Evolutionary conservation across 2,888 invertebrate genomes (phyloP).

Genomic region (Galeopsomyia nigrocyanea): DNA sequence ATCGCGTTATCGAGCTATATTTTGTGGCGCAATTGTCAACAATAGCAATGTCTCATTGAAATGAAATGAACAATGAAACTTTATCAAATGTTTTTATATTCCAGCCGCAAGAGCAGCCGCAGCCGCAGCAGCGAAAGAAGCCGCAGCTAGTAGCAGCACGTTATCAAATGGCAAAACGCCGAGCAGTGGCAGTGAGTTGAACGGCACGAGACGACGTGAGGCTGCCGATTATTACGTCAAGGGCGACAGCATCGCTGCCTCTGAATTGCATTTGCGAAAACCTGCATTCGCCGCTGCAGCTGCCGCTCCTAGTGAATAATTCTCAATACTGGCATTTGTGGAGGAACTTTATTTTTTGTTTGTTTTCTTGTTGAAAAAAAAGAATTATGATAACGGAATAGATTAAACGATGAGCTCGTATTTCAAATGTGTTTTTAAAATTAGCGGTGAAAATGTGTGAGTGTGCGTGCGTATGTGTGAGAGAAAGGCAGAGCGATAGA

Average conservation of each 20-base stretch:
- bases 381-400: too few relatives aligned
- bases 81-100: not conserved
- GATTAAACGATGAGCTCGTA: too few relatives aligned
- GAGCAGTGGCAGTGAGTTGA: conserved; percentile 12
- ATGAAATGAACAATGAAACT: too few relatives aligned
- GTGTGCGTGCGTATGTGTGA: not conserved
- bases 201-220: conserved; percentile 60
- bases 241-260: conserved; percentile 67
- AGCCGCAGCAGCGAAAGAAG: conserved; percentile 21
- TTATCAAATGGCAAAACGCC: conserved; percentile 42
- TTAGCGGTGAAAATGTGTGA: not conserved
- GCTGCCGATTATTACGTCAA: conserved; percentile 72
- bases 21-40: too few relatives aligned
- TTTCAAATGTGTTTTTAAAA: not conserved
- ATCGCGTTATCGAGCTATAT: too few relatives aligned
- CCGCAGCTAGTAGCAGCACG: conserved; percentile 55
- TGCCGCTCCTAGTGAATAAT: conserved; percentile 57
- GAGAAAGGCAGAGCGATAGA: too few relatives aligned
- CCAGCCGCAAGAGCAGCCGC: conserved; percentile 14
- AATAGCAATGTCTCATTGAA: too few relatives aligned
- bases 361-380: too few relatives aligned
- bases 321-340: conserved; percentile 6
- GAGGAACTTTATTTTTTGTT: not conserved
- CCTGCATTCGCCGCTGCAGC: conserved; percentile 52
- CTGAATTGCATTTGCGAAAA: conserved; percentile 63